A percentile compares a stretch with the other conserved stretches of the same genome.
phyloP scores from a whole-genome alignment of 2,888 invertebrate species.

The Acholoe squamosa region DNA sequence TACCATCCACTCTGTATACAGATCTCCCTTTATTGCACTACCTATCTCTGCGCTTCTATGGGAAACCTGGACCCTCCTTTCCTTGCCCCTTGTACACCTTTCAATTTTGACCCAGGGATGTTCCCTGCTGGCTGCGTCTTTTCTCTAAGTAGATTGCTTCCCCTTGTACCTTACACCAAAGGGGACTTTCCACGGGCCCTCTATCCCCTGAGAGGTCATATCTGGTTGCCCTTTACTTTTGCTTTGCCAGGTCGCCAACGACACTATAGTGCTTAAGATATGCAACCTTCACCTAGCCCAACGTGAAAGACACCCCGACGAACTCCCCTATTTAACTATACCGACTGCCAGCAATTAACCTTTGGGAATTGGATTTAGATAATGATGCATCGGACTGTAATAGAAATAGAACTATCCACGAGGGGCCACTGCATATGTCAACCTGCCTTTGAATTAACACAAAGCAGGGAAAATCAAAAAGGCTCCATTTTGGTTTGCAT shows the following conservation, averaged over 20 bases:
- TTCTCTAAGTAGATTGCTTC: neutral
- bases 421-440: neutral
- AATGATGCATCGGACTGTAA: constrained; percentile 9
- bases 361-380: neutral
- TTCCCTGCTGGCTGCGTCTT: neutral
- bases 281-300: neutral
- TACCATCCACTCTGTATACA: neutral
- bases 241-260: neutral
- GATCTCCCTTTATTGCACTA: too few relatives aligned
- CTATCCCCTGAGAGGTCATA: constrained; percentile 11
- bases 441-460: neutral
- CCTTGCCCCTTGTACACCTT: constrained; percentile 10
- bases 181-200: neutral
- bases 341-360: neutral
- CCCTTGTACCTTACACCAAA: neutral
- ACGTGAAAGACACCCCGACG: too few relatives aligned
- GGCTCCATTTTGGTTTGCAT: neutral
- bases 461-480: neutral
- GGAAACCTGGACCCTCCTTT: neutral
- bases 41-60: too few relatives aligned
- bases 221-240: neutral
- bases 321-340: neutral
- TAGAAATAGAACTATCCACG: neutral
- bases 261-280: too few relatives aligned
- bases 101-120: neutral